Conservation (phyloP, 2,888 invertebrate species). For the Aleiodes testaceus region DNA sequence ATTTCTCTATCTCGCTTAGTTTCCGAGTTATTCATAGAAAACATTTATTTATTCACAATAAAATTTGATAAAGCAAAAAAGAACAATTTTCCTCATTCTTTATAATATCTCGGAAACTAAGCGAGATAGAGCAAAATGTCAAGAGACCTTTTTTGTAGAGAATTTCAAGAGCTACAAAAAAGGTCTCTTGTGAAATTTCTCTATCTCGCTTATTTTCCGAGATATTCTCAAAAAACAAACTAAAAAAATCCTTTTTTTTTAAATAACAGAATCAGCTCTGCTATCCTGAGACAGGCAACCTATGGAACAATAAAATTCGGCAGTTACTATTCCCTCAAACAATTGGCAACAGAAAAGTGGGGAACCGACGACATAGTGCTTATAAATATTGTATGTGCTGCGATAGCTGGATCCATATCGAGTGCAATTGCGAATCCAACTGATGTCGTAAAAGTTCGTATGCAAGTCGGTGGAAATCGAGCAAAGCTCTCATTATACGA, state of each 20-base stretch:
- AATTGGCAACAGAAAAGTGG: conserved; percentile 67
- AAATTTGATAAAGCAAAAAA: no score
- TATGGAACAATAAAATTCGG: conserved; percentile 98
- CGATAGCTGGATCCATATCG: conserved; percentile 89
- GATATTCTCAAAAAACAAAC: neutral
- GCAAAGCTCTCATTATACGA: conserved; percentile 76
- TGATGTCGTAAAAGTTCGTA: conserved; percentile 95
- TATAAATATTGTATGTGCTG: conserved; percentile 86
- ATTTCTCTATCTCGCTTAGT: no score
- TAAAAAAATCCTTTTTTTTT: conserved; percentile 30
- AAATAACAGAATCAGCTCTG: conserved; percentile 87
- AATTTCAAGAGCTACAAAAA: no score
- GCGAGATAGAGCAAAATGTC: no score
- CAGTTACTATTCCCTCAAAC: conserved; percentile 92
- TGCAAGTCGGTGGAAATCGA: conserved; percentile 82
- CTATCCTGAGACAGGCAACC: conserved; percentile 92
- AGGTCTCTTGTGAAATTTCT: no score
- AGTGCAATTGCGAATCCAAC: conserved; percentile 97
- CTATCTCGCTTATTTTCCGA: neutral
- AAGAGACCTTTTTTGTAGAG: no score
- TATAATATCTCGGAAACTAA: no score
- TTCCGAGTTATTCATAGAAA: no score
- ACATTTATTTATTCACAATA: no score
- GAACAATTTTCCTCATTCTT: no score
- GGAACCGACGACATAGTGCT: conserved; percentile 71